Evolutionary conservation across 2,888 invertebrate species (phyloP).

Genomic region (Papilio demoleus): DNA sequence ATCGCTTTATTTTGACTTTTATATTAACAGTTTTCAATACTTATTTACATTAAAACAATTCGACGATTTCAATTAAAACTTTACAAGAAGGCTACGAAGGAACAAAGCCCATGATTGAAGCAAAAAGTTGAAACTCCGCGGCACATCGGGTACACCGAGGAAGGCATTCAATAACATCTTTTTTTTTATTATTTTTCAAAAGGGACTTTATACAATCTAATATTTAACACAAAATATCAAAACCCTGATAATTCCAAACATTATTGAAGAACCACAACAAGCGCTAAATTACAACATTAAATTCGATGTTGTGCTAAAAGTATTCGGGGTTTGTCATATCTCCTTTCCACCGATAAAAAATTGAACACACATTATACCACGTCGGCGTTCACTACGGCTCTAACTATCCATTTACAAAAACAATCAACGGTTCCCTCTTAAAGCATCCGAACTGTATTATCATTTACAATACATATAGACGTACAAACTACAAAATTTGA

Average conservation of each 20-base stretch:
- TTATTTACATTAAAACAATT: slow-evolving; percentile 72
- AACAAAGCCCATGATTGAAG: slow-evolving; percentile 65
- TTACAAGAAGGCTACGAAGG: slow-evolving; percentile 61
- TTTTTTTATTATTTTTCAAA: slow-evolving; percentile 50
- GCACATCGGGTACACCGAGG: slow-evolving; percentile 56
- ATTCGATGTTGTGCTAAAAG: slow-evolving; percentile 78
- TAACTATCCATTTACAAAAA: slow-evolving; percentile 21
- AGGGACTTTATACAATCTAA: slow-evolving; percentile 64
- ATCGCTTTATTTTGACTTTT: slow-evolving; percentile 82
- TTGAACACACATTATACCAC: slow-evolving; percentile 43
- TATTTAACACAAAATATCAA: slow-evolving; percentile 71
- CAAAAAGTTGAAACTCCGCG: slow-evolving; percentile 59
- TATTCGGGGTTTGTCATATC: slow-evolving; percentile 62
- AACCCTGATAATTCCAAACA: slow-evolving; percentile 82
- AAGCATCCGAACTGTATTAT: slow-evolving; percentile 33
- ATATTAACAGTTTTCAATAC: slow-evolving; percentile 75
- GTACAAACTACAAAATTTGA: slow-evolving; percentile 69
- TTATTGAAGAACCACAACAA: slow-evolving; percentile 74
- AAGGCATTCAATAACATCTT: slow-evolving; percentile 56
- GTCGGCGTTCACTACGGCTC: slow-evolving; percentile 16
- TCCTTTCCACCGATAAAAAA: slow-evolving; percentile 60
- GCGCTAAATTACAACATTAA: slow-evolving; percentile 78
- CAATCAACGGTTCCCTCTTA: slow-evolving; percentile 11
- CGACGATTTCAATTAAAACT: slow-evolving; percentile 53
- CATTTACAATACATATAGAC: slow-evolving; percentile 60